Evolutionary conservation across 2,797 vertebrate genomes (phyloP).

Genomic region (Gymnoscopelus microlampas): DNA sequence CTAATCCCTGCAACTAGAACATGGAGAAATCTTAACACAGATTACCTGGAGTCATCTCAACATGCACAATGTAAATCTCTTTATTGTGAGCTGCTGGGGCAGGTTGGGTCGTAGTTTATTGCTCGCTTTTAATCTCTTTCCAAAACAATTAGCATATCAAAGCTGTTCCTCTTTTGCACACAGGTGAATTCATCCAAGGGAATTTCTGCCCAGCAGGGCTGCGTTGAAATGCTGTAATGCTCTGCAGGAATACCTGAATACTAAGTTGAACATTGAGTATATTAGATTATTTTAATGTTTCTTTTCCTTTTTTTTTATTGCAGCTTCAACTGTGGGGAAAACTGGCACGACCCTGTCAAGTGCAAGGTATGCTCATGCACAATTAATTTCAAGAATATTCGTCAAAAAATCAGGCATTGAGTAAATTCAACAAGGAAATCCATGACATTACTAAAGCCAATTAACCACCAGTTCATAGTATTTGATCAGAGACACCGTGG

Average conservation of each 20-base stretch:
- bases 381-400: neutral
- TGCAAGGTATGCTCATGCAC: constrained; percentile 89
- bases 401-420: neutral
- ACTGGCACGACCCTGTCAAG: constrained; percentile 99
- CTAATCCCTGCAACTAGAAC: constrained; percentile 36
- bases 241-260: neutral
- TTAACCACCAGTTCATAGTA: no score
- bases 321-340: constrained; percentile 99
- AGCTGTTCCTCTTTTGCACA: neutral
- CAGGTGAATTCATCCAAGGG: no score
- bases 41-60: constrained; percentile 25
- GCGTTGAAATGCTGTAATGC: neutral
- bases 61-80: constrained; percentile 1
- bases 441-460: no score
- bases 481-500: no score
- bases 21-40: constrained; percentile 22
- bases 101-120: neutral
- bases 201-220: no score
- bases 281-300: constrained; percentile 14
- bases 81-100: neutral
- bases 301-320: constrained; percentile 51
- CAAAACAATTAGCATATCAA: neutral
- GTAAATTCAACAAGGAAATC: neutral
- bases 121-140: constrained; percentile 1
- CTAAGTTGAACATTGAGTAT: neutral